Conservation (phyloP, 1,140 invertebrate genomes). For the Habropoda laboriosa region DNA sequence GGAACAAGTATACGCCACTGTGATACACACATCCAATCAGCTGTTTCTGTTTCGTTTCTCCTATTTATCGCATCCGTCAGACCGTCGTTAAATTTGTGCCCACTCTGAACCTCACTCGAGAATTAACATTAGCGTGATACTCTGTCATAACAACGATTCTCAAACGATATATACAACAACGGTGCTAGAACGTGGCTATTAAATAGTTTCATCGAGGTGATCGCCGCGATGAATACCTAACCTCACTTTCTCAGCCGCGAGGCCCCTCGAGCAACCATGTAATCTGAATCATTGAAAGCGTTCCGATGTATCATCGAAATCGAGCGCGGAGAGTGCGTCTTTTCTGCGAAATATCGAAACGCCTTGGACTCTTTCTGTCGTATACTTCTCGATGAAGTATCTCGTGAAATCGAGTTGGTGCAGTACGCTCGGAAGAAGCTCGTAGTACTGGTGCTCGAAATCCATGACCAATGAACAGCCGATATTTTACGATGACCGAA, state of each 20-base stretch:
- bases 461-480: too few relatives aligned
- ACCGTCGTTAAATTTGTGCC: too few relatives aligned
- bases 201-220: background rate
- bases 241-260: conserved; percentile 13
- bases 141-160: background rate
- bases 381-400: conserved; percentile 13
- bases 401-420: background rate
- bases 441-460: conserved; percentile 23
- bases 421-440: background rate
- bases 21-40: conserved; percentile 19
- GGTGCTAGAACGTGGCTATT: background rate
- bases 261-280: conserved; percentile 22
- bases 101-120: background rate
- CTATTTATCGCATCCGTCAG: background rate
- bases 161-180: background rate
- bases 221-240: conserved; percentile 1
- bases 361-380: background rate
- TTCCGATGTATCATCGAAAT: conserved; percentile 35
- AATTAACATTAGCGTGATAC: background rate
- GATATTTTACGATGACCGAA: conserved; percentile 76
- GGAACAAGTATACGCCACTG: background rate
- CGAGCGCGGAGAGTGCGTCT: background rate
- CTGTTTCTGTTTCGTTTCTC: conserved; percentile 29
- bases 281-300: conserved; percentile 24
- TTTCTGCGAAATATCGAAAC: conserved; percentile 32